Evolutionary conservation across 1,140 invertebrate genomes (phyloP).

Genomic region (Eumaeus atala): DNA sequence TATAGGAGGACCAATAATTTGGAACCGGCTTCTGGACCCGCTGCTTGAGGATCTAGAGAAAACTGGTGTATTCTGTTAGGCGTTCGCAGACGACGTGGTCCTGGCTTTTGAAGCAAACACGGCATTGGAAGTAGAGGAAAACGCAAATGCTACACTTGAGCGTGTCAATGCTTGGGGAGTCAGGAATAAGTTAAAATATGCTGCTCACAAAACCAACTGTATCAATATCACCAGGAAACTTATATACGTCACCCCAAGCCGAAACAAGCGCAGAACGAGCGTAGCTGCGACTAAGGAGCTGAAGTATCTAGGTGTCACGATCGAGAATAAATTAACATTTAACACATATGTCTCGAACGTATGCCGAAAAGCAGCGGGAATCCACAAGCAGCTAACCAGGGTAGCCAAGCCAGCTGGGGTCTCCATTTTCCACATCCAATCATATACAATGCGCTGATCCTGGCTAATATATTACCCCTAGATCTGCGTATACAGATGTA

Average conservation of each 20-base stretch:
- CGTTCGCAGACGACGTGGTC: conserved; percentile 16
- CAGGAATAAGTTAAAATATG: conserved; percentile 13
- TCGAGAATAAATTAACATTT: background rate
- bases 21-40: no score
- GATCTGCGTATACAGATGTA: no score
- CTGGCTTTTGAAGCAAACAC: background rate
- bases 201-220: conserved; percentile 11
- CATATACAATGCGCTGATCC: no score
- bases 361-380: background rate
- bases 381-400: no score
- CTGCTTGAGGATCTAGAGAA: no score
- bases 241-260: background rate
- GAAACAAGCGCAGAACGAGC: background rate
- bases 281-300: background rate
- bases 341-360: background rate
- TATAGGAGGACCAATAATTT: no score
- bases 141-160: background rate
- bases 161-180: conserved; percentile 10
- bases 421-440: background rate
- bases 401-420: background rate
- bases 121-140: background rate
- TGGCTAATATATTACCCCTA: no score
- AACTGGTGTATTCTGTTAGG: no score
- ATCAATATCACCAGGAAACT: conserved; percentile 12
- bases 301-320: background rate